phyloP scores from a whole-genome alignment of 1,140 invertebrate species.

The Dufourea novaeangliae region DNA sequence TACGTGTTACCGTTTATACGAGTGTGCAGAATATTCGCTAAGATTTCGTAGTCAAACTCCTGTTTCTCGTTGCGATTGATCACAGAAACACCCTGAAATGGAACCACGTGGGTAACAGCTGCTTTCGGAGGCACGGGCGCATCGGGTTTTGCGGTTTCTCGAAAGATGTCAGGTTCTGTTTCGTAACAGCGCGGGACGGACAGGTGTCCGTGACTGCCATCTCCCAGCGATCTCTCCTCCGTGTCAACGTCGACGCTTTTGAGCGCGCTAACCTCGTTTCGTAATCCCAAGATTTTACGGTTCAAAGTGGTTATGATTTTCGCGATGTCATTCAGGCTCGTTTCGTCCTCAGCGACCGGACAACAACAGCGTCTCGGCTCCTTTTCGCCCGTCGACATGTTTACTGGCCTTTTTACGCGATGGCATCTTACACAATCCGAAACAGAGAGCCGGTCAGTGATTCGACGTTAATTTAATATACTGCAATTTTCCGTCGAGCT shows the following conservation, averaged over 20 bases:
- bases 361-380: neutral
- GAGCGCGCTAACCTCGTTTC: constrained; percentile 54
- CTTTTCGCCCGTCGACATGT: constrained; percentile 20
- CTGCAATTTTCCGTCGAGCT: neutral
- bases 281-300: constrained; percentile 47
- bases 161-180: neutral
- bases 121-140: neutral
- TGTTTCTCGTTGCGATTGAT: neutral
- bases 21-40: neutral
- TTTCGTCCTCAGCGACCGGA: constrained; percentile 7
- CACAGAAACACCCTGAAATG: neutral
- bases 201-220: too few relatives aligned
- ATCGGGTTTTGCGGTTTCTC: neutral
- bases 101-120: neutral
- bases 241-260: constrained; percentile 18
- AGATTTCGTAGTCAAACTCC: constrained; percentile 11
- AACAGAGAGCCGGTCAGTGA: too few relatives aligned
- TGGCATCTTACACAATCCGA: constrained; percentile 11
- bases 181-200: too few relatives aligned
- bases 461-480: too few relatives aligned
- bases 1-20: neutral
- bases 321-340: constrained; percentile 44
- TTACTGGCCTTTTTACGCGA: neutral
- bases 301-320: constrained; percentile 45
- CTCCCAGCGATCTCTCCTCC: constrained; percentile 5